Evolutionary conservation across 2,797 vertebrate genomes (phyloP).

Genomic region (Lycodopsis pacificus): DNA sequence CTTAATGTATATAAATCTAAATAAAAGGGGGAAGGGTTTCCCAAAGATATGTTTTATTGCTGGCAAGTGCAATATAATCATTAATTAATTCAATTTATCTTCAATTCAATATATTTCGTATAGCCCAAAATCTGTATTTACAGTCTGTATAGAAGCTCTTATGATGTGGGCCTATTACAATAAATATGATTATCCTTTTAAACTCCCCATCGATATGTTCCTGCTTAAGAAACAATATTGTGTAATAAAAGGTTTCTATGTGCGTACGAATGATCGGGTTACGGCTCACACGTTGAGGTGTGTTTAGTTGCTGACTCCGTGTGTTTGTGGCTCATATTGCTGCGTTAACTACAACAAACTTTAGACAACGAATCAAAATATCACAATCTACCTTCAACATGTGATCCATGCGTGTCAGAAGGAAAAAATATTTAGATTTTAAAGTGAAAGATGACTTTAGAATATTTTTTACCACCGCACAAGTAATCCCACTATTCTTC

Average conservation of each 20-base stretch:
- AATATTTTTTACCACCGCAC: too few relatives aligned
- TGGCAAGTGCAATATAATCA: not conserved
- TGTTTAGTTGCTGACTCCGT: not conserved
- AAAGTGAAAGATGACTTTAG: too few relatives aligned
- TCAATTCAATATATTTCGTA: too few relatives aligned
- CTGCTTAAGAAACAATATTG: not conserved
- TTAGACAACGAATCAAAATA: not conserved
- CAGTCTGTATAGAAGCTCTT: not conserved
- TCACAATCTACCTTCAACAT: not conserved
- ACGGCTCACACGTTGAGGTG: not conserved
- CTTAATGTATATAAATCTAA: not conserved
- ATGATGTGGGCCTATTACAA: not conserved
- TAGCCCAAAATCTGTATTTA: too few relatives aligned
- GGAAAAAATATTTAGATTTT: too few relatives aligned
- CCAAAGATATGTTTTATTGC: not conserved
- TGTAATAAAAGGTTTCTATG: not conserved
- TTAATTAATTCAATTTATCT: too few relatives aligned
- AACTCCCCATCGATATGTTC: not conserved
- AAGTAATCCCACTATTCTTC: too few relatives aligned
- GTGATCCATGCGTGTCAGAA: not conserved
- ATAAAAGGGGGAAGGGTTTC: not conserved
- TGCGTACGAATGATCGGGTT: not conserved
- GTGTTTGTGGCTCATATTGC: not conserved
- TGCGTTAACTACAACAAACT: not conserved
- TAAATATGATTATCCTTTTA: not conserved